phyloP scores from a whole-genome alignment of 2,888 invertebrate genomes.

The Lathronympha strigana region DNA sequence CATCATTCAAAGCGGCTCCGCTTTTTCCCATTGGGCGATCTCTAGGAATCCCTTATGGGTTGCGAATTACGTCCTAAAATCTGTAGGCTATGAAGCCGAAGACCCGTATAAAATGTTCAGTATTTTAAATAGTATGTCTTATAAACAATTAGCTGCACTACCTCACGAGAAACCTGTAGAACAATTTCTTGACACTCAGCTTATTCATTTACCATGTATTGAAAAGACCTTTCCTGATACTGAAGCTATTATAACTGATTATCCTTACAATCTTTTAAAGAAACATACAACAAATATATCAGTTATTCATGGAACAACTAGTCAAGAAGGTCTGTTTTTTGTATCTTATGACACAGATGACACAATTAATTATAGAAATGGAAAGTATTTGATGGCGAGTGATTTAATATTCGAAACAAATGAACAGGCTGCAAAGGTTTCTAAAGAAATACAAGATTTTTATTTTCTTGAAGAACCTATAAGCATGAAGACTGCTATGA shows the following conservation, averaged over 20 bases:
- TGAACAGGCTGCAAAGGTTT: conserved; percentile 44
- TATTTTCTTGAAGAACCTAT: conserved; percentile 49
- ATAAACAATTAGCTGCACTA: conserved; percentile 22
- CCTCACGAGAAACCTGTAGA: conserved; percentile 56
- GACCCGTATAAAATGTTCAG: conserved; percentile 18
- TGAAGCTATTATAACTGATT: conserved; percentile 66
- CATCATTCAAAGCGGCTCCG: conserved; percentile 43
- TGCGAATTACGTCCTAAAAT: conserved; percentile 12
- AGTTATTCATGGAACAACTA: conserved; percentile 66
- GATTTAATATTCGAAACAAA: conserved; percentile 44
- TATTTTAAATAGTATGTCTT: conserved; percentile 24
- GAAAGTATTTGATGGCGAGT: conserved; percentile 17
- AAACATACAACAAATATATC: conserved; percentile 60
- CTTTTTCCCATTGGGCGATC: conserved; percentile 32
- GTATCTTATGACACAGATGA: conserved; percentile 53
- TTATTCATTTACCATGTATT: conserved; percentile 70
- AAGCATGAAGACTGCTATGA: conserved; percentile 45
- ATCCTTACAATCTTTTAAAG: conserved; percentile 66
- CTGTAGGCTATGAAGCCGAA: conserved; percentile 24
- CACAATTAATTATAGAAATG: conserved; percentile 33
- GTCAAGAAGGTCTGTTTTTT: conserved; percentile 67
- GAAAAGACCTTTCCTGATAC: conserved; percentile 64
- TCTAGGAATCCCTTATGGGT: conserved; percentile 26
- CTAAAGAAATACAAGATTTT: conserved; percentile 46
- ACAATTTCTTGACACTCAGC: conserved; percentile 68